phyloP scores from a whole-genome alignment of 2,797 vertebrate species.

The Coreius guichenoti region DNA sequence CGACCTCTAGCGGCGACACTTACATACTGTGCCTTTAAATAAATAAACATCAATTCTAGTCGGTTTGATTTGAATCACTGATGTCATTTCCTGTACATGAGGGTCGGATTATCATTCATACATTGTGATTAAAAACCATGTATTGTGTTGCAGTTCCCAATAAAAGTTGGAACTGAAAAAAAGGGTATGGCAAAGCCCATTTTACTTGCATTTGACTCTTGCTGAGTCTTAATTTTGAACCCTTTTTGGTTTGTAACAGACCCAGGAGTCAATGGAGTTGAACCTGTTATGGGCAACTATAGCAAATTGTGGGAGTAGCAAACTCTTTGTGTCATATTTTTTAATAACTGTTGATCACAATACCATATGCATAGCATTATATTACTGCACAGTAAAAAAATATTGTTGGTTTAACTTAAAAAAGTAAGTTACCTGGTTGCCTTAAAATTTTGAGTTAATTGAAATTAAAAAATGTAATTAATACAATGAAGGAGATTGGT shows the following conservation, averaged over 20 bases:
- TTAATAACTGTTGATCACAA: neutral
- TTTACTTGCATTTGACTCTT: neutral
- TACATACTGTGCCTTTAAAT: too few relatives aligned
- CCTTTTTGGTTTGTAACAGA: neutral
- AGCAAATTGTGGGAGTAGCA: neutral
- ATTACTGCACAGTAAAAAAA: too few relatives aligned
- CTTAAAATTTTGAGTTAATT: too few relatives aligned
- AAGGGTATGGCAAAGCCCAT: neutral
- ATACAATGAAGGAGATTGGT: too few relatives aligned
- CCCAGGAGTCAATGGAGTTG: neutral
- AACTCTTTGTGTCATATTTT: neutral
- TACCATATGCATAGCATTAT: neutral
- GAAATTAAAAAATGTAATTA: too few relatives aligned
- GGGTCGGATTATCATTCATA: neutral
- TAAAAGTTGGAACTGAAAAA: neutral
- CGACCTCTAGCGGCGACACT: too few relatives aligned
- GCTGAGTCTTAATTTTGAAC: neutral
- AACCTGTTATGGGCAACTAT: neutral
- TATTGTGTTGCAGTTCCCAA: neutral
- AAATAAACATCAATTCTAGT: too few relatives aligned
- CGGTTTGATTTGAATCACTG: neutral
- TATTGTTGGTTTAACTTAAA: too few relatives aligned
- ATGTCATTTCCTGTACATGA: neutral
- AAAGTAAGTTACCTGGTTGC: too few relatives aligned
- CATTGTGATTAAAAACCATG: neutral